Percentiles rank a stretch among this genome's conserved stretches.
Conservation (phyloP, 2,888 invertebrate species). For the Megamerina dolium region DNA sequence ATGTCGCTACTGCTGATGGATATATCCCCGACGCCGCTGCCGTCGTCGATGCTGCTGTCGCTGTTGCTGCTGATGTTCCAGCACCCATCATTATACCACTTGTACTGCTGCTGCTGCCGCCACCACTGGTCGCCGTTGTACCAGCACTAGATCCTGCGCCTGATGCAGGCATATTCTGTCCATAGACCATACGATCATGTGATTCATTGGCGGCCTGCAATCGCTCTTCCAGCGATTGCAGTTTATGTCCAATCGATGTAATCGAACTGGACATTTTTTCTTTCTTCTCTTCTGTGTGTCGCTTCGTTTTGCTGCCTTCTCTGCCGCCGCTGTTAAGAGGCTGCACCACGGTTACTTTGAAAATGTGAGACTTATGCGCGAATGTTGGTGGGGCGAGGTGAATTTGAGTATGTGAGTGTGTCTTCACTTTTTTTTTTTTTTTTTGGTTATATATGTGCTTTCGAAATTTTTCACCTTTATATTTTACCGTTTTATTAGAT, state of each 20-base stretch:
- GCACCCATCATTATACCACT: slow-evolving; percentile 17
- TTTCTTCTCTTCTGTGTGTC: not conserved
- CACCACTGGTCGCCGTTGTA: too few species aligned
- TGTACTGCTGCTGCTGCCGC: slow-evolving; percentile 9
- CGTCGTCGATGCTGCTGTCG: slow-evolving; percentile 8
- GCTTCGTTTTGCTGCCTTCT: too few species aligned
- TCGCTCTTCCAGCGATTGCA: slow-evolving; percentile 75
- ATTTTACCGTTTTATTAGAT: too few species aligned
- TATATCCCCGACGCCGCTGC: slow-evolving; percentile 1
- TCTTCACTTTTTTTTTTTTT: too few species aligned
- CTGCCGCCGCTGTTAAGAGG: too few species aligned
- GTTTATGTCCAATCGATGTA: slow-evolving; percentile 60
- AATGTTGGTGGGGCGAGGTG: too few species aligned
- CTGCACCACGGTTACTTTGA: too few species aligned
- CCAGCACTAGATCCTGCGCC: too few species aligned
- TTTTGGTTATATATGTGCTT: too few species aligned
- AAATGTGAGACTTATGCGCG: too few species aligned
- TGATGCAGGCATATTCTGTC: slow-evolving; percentile 23
- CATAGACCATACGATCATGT: slow-evolving; percentile 46
- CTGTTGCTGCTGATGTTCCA: slow-evolving; percentile 12
- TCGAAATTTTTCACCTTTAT: too few species aligned
- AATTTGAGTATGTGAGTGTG: too few species aligned
- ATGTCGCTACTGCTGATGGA: slow-evolving; percentile 33
- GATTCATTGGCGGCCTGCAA: slow-evolving; percentile 55
- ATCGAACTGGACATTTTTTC: slow-evolving; percentile 18